Base-by-base conservation (phyloP, 1,140 invertebrate species). In the Neelides sp. region DNA sequence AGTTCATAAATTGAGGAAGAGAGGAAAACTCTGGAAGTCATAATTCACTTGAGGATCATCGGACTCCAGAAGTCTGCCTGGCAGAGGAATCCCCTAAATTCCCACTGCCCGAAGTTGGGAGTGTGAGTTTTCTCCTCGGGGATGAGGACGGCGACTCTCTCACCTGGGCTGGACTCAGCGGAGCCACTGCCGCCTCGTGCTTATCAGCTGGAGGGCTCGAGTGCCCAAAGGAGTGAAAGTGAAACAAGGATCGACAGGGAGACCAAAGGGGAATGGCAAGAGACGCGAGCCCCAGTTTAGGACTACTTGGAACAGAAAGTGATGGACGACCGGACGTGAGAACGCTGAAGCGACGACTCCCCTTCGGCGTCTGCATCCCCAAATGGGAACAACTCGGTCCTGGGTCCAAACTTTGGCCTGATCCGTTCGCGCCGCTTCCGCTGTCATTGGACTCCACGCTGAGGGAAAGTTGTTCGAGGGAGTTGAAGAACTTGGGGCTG, bases 401-500 rank as follows among this genome's bases (percentile, higher is more conserved):
- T 1, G 42, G 17, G 5, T n/a, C 19, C 34, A 28, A 39, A 47
- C 15, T 23, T 13, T 42, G 51, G 22, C 10, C n/a, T 19, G 42
- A 36, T 7, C 30, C 22, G 24, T 22, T 12, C 13, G 39, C 13
- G 35, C 12, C 8, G 40, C 1, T 7, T 13, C 26, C 27, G 4
- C 1, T 17, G 20, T 42, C 27, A 24, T 44, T 26, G n/a, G 27
- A 24, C 17, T 54, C 52, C 17, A 48, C 30, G 28, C 46, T 50
- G 3, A 55, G 37, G 8, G 48, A 50, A 1, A 55, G 27, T 39
- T 55, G 54, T 26, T 55, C 54, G 27, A 55, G 32, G 3, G 48
- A 50, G 28, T 47, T 55, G 20, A 50, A 50, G 10, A 55, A 37
- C 36, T 55, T 51, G n/a, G 48, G 48, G 40, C 47, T 50, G 8